A percentile compares a stretch with the other conserved stretches of the same genome.
Conservation (phyloP, 1,140 invertebrate species). For the Drosophila bifasciata region DNA sequence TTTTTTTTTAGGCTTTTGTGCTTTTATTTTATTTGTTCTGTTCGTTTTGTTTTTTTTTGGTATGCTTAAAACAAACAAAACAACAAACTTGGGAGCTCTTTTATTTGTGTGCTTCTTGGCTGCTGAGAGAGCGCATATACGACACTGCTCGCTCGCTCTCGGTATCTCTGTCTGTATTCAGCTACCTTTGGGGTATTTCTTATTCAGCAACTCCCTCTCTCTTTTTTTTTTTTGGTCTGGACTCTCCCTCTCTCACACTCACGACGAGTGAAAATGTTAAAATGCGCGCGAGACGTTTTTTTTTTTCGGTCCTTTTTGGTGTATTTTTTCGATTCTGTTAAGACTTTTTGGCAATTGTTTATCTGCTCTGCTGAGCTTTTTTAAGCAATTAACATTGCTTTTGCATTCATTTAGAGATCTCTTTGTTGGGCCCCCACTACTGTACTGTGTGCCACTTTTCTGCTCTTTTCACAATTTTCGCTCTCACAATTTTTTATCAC, state of each 20-base stretch:
- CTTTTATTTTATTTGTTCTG: conserved; percentile 43
- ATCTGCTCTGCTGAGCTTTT: background rate
- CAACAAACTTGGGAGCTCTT: conserved; percentile 50
- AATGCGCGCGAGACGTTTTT: conserved; percentile 74
- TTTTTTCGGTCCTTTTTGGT: conserved; percentile 39
- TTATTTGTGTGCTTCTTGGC: conserved; percentile 37
- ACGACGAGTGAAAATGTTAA: conserved; percentile 65
- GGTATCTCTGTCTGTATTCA: conserved; percentile 34
- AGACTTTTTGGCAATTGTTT: conserved; percentile 31
- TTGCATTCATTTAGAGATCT: background rate
- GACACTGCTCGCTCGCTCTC: conserved; percentile 21
- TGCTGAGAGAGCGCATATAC: conserved; percentile 17
- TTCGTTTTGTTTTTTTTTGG: conserved; percentile 31
- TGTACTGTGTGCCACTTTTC: too few species aligned
- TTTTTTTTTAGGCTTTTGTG: conserved; percentile 15
- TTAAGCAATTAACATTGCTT: conserved; percentile 16
- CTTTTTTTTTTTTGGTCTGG: background rate
- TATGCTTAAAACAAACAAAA: conserved; percentile 57
- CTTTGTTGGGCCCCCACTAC: too few species aligned
- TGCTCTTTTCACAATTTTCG: background rate
- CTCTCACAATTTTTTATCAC: conserved; percentile 15
- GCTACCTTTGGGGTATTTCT: conserved; percentile 9
- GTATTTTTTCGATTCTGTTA: conserved; percentile 20
- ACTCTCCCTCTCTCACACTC: conserved; percentile 36
- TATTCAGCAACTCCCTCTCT: conserved; percentile 48